Base-by-base conservation (phyloP, 2,113 vertebrate species). In the cat (Felis catus) region DNA sequence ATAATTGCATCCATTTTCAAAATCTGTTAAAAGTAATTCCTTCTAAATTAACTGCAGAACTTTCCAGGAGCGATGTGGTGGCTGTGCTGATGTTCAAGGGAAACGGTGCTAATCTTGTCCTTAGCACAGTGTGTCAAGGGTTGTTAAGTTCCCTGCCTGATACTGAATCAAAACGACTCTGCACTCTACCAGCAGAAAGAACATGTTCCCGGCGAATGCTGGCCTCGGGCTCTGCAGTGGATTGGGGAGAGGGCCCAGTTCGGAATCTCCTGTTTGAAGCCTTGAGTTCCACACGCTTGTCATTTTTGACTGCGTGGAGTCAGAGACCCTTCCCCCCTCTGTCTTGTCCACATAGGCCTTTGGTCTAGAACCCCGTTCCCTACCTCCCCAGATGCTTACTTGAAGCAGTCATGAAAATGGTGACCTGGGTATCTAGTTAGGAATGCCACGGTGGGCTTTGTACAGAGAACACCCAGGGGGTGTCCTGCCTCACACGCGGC, bases 121-220 rank as follows among this genome's bases (percentile, higher is more conserved):
- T 98, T 98, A 98, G 98, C 97, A 96, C 83, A 98, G 89, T 97
- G 95, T 98, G 95, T 98, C 98, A 97, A 90, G 93, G 97, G 63
- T 97, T 97, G 98, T 98, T 98, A 98, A 98, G 98, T 97, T 97
- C 97, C 98, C 97, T 97, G 66, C 94, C 94, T 97, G 95, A 97
- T 98, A 97, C 88, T 98, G 98, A 98, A 98, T 98, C 96, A 98
- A 98, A 99, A 98, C 96, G 98, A 96, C 94, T 98, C 96, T 73
- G 74, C 98, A 97, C 89, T 98, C 93, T 97, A 97, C 92, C 96
- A 98, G 95, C 84, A 97, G 97, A 97, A 88, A 98, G 94, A 97
- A 97, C 98, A 96, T 84, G 51, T 95, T 85, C 78, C 91, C 94
- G 94, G 41, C 68, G 71, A 86, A 87, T 93, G 79, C 78, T 96